Evolutionary conservation across 1,140 invertebrate genomes (phyloP), one percentile per base, ranked within the genome.

Genomic region (Polypedilum pembai): DNA sequence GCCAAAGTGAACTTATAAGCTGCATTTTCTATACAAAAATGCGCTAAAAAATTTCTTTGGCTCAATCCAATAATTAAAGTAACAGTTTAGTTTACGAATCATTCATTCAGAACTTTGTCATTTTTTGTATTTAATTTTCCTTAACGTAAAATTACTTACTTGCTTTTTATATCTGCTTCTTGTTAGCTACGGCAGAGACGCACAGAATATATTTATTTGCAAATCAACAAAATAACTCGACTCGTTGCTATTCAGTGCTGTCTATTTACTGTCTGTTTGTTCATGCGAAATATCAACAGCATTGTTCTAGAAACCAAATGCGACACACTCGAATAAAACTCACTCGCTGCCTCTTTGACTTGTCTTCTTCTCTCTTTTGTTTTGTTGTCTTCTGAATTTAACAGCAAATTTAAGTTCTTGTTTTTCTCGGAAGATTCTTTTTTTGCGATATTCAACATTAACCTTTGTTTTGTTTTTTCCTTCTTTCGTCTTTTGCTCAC

Each of bases 211-310:
- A 15, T 45, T 12, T 56, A 12, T 56, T 56, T n/a, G n/a, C 12
- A 56, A 56, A 56, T 12, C 45, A 56, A 12, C 45, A 56, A 56
- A 56, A 56, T n/a, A 12, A 56, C 4, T 56, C n/a, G 12, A n/a
- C 45, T 4, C 45, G 12, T 56, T 15, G 45, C n/a, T 56, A n/a
- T 12, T 4, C 45, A 15, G 12, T 15, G 45, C n/a, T 56, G n/a
- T 56, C n/a, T 56, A 56, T 56, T 56, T 56, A 56, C n/a, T 56
- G 24, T 45, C 41, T 45, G 41, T 45, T 45, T 56, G 12, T 56
- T 56, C 45, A 63, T 74, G 45, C 45, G 41, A 18, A 45, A 45
- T 56, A 73, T 8, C 40, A 73, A 24, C 21, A 24, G 21, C n/a
- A 73, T 73, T 73, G 40, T 40, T 73, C 40, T 41, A 7, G n/a